Base-by-base conservation (phyloP, 1,140 invertebrate genomes). In the Calosoma granatense region DNA sequence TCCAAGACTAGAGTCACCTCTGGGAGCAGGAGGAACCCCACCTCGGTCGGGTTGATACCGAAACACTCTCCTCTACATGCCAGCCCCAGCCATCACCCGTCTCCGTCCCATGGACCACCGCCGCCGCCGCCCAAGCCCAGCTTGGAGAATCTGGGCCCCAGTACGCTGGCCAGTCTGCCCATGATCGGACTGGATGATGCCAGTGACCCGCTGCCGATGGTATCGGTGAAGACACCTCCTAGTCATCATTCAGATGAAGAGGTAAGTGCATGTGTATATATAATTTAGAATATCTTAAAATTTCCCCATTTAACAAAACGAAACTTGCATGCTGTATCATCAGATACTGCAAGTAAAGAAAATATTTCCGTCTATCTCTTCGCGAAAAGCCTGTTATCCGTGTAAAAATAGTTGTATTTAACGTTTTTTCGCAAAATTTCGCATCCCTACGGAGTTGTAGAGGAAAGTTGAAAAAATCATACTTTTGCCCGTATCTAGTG, bases 121-220 rank as follows among this genome's bases (percentile, higher is more conserved):
- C 65, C 57, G 47, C 53, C 54, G 56, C 65, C 60, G 58, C 11
- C 70, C 52, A 67, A 71, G 54, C 71, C 71, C 59, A 71, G 63
- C 58, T 64, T 69, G 17, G 71, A 72, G 56, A 69, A 72, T 53
- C 72, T 72, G 64, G 70, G 70, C 65, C 66, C 67, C 63, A 76
- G 81, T 70, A 81, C 83, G 1, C 72, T 84, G 51, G 85, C 84
- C 55, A 88, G 86, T 64, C 77, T 90, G 53, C 86, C 86, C 4
- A 83, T 88, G 79, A 87, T 89, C 59, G 81, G 82, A 43, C 72
- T 83, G 21, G 86, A 88, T 63, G 84, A 87, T 62, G 61, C 66
- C 56, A 36, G 53, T 56, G 57, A 63, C 54, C 61, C 68, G 19
- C 60, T 65, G 15, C 57, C 61, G 19, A 52, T 64, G n/a, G n/a